phyloP scores from a whole-genome alignment of 2,113 vertebrate species.

The Progne subis region DNA sequence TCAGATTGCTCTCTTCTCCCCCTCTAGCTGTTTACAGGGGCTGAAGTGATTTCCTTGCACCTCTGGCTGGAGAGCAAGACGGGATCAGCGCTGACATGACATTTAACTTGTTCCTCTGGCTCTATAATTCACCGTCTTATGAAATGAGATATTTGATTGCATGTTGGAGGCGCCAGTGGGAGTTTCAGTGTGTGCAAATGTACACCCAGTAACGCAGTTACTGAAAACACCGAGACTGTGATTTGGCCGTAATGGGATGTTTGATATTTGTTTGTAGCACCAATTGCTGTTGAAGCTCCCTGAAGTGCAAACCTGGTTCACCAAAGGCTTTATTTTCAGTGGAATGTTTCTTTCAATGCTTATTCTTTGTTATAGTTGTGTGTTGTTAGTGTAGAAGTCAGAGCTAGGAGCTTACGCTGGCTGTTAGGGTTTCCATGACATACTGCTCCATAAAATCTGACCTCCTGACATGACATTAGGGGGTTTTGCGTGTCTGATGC shows the following conservation, averaged over 20 bases:
- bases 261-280: background rate
- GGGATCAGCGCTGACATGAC: background rate
- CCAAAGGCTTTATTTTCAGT: background rate
- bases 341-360: background rate
- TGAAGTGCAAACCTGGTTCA: background rate
- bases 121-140: background rate
- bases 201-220: background rate
- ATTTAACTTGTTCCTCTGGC: background rate
- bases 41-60: background rate
- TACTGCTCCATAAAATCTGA: constrained; percentile 24
- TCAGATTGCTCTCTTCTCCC: background rate
- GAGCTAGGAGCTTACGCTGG: background rate
- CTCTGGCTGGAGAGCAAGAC: background rate
- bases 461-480: background rate
- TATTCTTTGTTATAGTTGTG: background rate
- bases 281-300: background rate
- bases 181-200: background rate
- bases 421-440: background rate
- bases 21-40: background rate
- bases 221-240: background rate
- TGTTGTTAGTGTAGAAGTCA: background rate
- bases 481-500: constrained; percentile 32
- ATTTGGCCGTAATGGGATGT: background rate
- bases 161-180: background rate
- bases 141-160: background rate